Evolutionary conservation across 2,113 vertebrate genomes (phyloP).

Genomic region (Lampris incognitus): DNA sequence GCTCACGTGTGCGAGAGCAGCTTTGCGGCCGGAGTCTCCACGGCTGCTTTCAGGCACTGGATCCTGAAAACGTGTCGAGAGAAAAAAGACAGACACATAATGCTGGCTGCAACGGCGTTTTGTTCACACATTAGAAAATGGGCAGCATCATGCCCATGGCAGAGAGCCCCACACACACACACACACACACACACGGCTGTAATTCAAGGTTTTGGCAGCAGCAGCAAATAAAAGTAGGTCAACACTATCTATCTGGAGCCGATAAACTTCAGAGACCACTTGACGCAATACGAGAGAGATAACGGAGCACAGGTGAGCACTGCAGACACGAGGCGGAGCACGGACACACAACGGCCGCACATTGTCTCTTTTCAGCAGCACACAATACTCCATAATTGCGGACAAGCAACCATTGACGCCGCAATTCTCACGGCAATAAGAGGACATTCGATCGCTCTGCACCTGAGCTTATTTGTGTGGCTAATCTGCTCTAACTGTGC

Average conservation of each 20-base stretch:
- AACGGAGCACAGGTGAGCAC: constrained; percentile 22
- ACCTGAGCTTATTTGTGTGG: constrained; percentile 44
- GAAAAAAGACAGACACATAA: background rate
- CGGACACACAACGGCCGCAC: constrained; percentile 14
- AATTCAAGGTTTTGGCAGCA: constrained; percentile 3
- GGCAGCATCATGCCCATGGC: no score
- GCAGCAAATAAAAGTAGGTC: background rate
- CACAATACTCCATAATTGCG: constrained; percentile 48
- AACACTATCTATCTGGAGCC: constrained; percentile 13
- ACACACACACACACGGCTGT: background rate
- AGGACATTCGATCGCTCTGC: constrained; percentile 43
- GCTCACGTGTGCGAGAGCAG: background rate
- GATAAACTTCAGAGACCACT: constrained; percentile 29
- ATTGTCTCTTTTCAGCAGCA: constrained; percentile 5
- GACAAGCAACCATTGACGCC: constrained; percentile 38
- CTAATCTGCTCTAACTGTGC: constrained; percentile 22
- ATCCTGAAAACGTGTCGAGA: constrained; percentile 11
- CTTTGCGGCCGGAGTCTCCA: background rate
- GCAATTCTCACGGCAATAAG: constrained; percentile 11
- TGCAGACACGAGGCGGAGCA: constrained; percentile 15
- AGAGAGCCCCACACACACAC: no score
- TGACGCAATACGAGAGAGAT: constrained; percentile 16
- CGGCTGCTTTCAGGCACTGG: background rate
- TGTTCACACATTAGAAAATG: background rate
- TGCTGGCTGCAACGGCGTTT: background rate